These are phyloP conservation scores for Phaenicophaeus curvirostris DNA, from an alignment of 2,797 vertebrate genomes.

Conservation along the genomic window DNA sequence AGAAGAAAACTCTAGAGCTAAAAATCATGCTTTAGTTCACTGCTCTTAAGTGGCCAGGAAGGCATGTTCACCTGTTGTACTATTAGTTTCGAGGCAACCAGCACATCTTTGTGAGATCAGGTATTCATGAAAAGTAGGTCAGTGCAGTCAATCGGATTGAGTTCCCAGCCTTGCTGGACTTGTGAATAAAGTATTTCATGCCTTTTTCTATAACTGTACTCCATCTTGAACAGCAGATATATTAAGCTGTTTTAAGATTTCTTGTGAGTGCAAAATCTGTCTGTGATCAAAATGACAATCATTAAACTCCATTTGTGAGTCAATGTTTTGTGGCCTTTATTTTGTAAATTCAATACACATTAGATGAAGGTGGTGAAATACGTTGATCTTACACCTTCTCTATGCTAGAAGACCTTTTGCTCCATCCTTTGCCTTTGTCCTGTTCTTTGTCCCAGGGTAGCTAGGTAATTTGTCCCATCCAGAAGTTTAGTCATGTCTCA, in stretches of 20 bases:
- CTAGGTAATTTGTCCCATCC: not conserved
- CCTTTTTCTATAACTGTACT: not conserved
- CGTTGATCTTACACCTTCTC: not conserved
- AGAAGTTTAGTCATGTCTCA: not conserved
- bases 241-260: not conserved
- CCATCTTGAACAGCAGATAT: not conserved
- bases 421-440: not conserved
- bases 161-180: not conserved
- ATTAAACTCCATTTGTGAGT: not conserved
- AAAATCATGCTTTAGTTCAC: not conserved
- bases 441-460: not conserved
- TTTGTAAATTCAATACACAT: not conserved
- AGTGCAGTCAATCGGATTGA: not conserved
- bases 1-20: not conserved
- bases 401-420: not conserved
- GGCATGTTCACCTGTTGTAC: not conserved
- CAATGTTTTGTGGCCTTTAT: not conserved
- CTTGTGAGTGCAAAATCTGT: not conserved
- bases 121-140: conserved; percentile 57
- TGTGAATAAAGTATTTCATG: conserved; percentile 58
- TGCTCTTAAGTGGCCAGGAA: not conserved
- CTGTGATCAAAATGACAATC: not conserved
- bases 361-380: not conserved
- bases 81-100: not conserved
- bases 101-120: not conserved